Evolutionary conservation across 2,113 vertebrate genomes (phyloP).

Genomic region (Dipodomys merriami): DNA sequence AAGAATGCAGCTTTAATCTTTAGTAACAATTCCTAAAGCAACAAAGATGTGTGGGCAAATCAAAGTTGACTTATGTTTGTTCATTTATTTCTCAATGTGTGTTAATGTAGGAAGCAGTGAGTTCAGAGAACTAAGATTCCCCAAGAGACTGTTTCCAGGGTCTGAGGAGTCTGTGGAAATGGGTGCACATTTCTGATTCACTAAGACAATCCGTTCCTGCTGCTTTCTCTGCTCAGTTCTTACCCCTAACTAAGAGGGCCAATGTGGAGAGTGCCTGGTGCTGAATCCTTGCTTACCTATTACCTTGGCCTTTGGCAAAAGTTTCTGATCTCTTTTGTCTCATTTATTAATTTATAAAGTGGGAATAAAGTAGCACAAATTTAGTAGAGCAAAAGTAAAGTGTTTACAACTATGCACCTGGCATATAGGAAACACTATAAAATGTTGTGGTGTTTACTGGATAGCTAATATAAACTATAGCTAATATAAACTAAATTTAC

Average conservation of each 20-base stretch:
- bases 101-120: neutral
- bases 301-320: neutral
- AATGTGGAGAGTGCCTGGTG: neutral
- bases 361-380: neutral
- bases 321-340: constrained; percentile 35
- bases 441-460: neutral
- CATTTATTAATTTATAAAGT: constrained; percentile 13
- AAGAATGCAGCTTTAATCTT: neutral
- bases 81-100: neutral
- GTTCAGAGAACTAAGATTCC: neutral
- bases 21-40: neutral
- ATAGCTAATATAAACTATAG: no score
- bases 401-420: neutral
- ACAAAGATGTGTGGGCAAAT: neutral
- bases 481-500: neutral
- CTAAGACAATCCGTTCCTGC: neutral
- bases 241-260: neutral
- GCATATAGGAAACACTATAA: neutral
- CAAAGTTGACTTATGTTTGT: neutral
- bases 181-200: neutral
- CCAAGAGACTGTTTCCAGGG: neutral
- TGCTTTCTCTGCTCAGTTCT: neutral
- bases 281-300: neutral
- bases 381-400: neutral
- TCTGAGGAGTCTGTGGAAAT: neutral